A percentile compares a stretch with the other conserved stretches of the same genome.
Evolutionary conservation across 2,888 invertebrate species (phyloP).

Genomic region (Listrodromus nycthemerus): DNA sequence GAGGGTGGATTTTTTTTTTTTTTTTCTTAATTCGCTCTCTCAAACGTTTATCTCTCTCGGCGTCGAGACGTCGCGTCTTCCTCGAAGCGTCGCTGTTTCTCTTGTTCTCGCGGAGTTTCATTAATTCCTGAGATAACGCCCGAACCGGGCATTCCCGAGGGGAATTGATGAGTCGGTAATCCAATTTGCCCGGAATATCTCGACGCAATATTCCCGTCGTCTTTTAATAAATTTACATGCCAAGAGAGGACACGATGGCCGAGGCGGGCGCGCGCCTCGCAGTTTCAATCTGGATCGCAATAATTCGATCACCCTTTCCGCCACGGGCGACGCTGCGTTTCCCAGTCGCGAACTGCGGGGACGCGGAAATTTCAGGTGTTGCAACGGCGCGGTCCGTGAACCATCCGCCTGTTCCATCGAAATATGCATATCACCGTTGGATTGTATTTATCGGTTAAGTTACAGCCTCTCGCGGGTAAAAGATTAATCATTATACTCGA

Average conservation of each 20-base stretch:
- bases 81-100: conserved; percentile 30
- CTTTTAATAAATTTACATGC: conserved; percentile 79
- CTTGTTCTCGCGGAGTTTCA: conserved; percentile 53
- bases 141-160: conserved; percentile 36
- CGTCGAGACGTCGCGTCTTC: conserved; percentile 50
- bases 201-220: conserved; percentile 70
- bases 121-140: conserved; percentile 65
- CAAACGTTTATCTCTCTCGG: conserved; percentile 45
- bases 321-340: not conserved
- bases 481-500: conserved; percentile 21
- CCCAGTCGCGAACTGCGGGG: conserved; percentile 2
- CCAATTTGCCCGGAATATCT: conserved; percentile 77
- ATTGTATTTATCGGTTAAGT: conserved; percentile 46
- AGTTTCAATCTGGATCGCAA: conserved; percentile 63
- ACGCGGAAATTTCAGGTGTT: conserved; percentile 10
- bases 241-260: conserved; percentile 61
- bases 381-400: not conserved
- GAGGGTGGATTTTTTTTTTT: conserved; percentile 12
- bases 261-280: conserved; percentile 48
- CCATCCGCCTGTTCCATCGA: not conserved
- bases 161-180: conserved; percentile 78
- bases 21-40: conserved; percentile 5
- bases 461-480: conserved; percentile 15
- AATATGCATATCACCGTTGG: conserved; percentile 30
- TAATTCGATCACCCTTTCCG: conserved; percentile 58